Percentiles rank a stretch among this genome's conserved stretches.
Evolutionary conservation across 2,888 invertebrate genomes (phyloP).

Genomic region (Ophioninae sp.): DNA sequence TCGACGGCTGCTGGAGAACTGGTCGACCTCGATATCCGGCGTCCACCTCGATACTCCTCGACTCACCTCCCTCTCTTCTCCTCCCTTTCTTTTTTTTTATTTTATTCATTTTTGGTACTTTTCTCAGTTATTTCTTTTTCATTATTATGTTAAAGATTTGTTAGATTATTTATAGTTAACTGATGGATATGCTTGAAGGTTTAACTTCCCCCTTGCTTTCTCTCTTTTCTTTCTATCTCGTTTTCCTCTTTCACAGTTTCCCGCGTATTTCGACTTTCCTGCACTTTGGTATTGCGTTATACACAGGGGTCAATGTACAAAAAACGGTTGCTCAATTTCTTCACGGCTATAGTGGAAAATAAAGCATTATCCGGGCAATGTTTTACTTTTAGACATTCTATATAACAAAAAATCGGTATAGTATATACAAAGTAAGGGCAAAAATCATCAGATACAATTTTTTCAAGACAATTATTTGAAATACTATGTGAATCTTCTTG

Average conservation of each 20-base stretch:
- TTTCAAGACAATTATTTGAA: too few species aligned
- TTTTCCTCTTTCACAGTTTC: background rate
- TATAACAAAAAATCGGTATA: too few species aligned
- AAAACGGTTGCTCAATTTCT: background rate
- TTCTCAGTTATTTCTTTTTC: background rate
- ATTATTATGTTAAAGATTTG: too few species aligned
- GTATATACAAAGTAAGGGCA: too few species aligned
- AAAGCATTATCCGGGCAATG: background rate
- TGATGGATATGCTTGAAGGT: too few species aligned
- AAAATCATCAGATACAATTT: too few species aligned
- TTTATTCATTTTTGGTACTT: conserved; percentile 9
- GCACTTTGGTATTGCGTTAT: conserved; percentile 66
- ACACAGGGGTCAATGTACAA: conserved; percentile 46
- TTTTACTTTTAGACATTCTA: background rate
- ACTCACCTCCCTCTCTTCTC: conserved; percentile 46
- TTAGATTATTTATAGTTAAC: too few species aligned
- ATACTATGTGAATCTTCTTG: too few species aligned
- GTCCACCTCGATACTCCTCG: conserved; percentile 66
- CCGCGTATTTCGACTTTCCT: conserved; percentile 20
- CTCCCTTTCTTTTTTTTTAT: conserved; percentile 15
- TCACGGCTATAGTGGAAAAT: background rate
- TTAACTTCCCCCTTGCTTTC: too few species aligned
- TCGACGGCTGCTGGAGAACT: conserved; percentile 77
- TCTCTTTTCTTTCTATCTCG: background rate
- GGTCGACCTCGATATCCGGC: conserved; percentile 78